phyloP scores from a whole-genome alignment of 2,797 vertebrate genomes.

The Malurus leucopterus region DNA sequence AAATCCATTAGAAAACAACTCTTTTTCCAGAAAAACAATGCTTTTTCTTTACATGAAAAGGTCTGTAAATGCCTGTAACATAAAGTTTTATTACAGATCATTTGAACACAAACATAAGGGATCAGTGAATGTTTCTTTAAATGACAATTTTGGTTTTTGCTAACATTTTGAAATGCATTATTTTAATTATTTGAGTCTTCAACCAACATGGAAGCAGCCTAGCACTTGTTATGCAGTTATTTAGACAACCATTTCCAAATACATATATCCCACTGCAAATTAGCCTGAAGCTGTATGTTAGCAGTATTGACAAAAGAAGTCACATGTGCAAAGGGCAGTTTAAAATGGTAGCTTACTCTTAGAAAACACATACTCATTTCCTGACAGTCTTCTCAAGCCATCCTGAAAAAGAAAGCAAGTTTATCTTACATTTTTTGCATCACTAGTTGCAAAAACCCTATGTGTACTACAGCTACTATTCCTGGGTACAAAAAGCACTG shows the following conservation, averaged over 20 bases:
- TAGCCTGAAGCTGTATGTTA: background rate
- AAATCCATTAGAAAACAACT: background rate
- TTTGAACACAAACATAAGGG: background rate
- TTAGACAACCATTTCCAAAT: background rate
- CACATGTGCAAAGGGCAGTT: background rate
- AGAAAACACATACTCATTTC: conserved; percentile 77
- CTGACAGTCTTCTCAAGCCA: conserved; percentile 76
- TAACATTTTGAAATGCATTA: background rate
- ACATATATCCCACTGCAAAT: background rate
- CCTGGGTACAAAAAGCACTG: background rate
- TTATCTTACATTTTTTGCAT: background rate
- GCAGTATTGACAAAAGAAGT: background rate
- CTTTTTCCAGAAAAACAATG: background rate
- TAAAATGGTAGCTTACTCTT: conserved; percentile 74
- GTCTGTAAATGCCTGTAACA: background rate
- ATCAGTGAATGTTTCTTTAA: background rate
- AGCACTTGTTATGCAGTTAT: background rate
- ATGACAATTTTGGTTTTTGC: background rate
- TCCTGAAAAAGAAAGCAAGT: conserved; percentile 71
- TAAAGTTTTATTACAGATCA: background rate
- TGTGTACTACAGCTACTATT: background rate
- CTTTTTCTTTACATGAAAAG: background rate
- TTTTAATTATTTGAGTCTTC: conserved; percentile 16
- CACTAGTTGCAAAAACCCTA: background rate
- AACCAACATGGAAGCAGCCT: background rate